Conservation (phyloP, 2,888 invertebrate species). For the Amorpha juglandis region DNA sequence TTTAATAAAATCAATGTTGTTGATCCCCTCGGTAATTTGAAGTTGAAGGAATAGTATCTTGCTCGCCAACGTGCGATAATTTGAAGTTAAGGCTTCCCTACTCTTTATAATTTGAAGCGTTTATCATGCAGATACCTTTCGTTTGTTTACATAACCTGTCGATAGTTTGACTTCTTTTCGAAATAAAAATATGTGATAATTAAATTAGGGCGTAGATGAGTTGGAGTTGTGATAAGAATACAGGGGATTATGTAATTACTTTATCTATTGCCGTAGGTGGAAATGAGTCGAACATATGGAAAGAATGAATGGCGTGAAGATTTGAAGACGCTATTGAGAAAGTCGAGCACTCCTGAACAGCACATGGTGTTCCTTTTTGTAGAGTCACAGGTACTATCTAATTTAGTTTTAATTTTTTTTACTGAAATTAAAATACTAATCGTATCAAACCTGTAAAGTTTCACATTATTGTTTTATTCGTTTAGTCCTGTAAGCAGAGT, state of each 20-base stretch:
- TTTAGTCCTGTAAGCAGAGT: not conserved
- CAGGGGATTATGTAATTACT: not conserved
- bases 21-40: too few relatives aligned
- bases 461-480: not conserved
- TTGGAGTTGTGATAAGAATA: not conserved
- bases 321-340: constrained; percentile 91
- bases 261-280: constrained; percentile 84
- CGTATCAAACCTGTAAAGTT: not conserved
- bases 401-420: not conserved
- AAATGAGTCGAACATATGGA: constrained; percentile 94
- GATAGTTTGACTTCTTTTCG: too few relatives aligned
- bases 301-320: constrained; percentile 96
- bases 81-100: too few relatives aligned
- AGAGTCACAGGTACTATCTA: constrained; percentile 89
- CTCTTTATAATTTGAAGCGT: too few relatives aligned
- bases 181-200: too few relatives aligned
- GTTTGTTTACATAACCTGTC: too few relatives aligned
- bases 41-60: too few relatives aligned
- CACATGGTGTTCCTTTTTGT: constrained; percentile 96
- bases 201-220: too few relatives aligned
- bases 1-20: too few relatives aligned
- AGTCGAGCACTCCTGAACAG: constrained; percentile 92
- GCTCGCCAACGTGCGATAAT: too few relatives aligned
- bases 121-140: too few relatives aligned
- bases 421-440: not conserved